Evolutionary conservation across 2,113 vertebrate species (phyloP).

Genomic region (Tachysurus vachellii): DNA sequence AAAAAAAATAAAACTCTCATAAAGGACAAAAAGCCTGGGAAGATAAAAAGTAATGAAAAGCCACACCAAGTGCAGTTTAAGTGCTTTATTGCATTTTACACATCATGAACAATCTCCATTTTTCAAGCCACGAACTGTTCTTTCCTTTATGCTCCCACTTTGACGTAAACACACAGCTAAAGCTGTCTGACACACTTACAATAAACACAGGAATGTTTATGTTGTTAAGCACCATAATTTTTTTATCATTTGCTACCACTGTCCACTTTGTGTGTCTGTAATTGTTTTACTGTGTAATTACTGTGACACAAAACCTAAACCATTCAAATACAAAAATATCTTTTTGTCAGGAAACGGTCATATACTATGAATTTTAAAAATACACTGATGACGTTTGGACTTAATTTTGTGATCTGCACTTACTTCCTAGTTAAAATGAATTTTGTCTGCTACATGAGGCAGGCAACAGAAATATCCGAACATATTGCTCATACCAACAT

Average conservation of each 20-base stretch:
- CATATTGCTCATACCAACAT: background rate
- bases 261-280: conserved; percentile 45
- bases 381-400: background rate
- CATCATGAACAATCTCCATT: background rate
- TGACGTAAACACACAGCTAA: conserved; percentile 38
- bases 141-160: background rate
- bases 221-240: conserved; percentile 50
- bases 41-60: background rate
- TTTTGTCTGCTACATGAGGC: background rate
- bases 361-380: background rate
- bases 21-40: background rate
- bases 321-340: conserved; percentile 53
- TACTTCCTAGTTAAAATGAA: background rate
- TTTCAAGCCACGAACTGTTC: background rate
- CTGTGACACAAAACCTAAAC: conserved; percentile 40
- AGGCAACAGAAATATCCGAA: background rate
- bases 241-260: conserved; percentile 46
- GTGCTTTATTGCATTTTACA: conserved; percentile 45
- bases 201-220: conserved; percentile 46
- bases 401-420: background rate
- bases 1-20: background rate
- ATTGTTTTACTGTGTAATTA: conserved; percentile 50
- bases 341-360: conserved; percentile 18
- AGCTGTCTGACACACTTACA: conserved; percentile 18
- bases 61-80: conserved; percentile 10